These are phyloP conservation scores for Calycopis cecrops DNA, from an alignment of 1,140 invertebrate genomes.

Conservation along the genomic window DNA sequence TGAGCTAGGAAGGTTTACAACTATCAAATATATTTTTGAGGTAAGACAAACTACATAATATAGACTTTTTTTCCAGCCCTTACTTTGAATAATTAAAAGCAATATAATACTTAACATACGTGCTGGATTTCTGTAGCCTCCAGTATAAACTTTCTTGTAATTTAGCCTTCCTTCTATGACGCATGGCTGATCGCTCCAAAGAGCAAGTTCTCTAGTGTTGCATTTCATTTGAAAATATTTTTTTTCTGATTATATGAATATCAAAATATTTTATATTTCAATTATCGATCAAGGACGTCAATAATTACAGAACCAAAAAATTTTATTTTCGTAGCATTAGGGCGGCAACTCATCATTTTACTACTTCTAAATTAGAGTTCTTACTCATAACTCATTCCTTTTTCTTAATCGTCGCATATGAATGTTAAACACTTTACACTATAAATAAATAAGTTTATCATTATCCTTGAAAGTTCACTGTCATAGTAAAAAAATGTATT, in stretches of 20 bases:
- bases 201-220: conserved; percentile 78
- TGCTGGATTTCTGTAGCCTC: conserved; percentile 68
- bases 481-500: conserved; percentile 1
- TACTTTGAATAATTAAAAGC: background rate
- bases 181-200: conserved; percentile 75
- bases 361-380: background rate
- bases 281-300: no score
- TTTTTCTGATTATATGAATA: no score
- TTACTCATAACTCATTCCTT: no score
- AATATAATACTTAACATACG: conserved; percentile 32
- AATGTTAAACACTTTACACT: background rate
- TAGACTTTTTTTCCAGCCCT: no score
- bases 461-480: conserved; percentile 1
- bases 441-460: conserved; percentile 1
- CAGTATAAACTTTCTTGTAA: conserved; percentile 78
- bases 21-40: no score
- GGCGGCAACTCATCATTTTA: background rate
- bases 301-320: no score
- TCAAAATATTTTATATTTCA: no score
- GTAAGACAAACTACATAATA: no score
- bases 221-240: conserved; percentile 76
- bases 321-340: no score
- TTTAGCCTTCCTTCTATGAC: conserved; percentile 80
- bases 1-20: no score
- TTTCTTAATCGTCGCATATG: background rate